Evolutionary conservation across 37 sponge, comb jelly and placozoan genomes (phyloP).

Genomic region (Chondrosia reniformis): DNA sequence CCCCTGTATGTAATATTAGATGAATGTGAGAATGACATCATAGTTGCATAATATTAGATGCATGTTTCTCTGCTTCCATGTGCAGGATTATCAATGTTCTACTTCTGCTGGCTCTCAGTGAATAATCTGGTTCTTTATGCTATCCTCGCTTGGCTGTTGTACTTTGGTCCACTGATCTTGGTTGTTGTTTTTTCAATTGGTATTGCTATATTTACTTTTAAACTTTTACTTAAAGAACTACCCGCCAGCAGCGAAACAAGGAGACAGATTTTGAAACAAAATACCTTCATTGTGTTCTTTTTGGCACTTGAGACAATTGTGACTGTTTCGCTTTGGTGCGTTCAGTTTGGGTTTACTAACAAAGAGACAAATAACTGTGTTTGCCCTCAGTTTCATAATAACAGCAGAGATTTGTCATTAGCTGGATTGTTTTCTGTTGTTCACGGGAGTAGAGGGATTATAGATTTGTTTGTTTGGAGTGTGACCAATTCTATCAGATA

Average conservation of each 20-base stretch:
- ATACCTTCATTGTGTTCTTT: constrained; percentile 45
- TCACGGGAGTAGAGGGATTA: constrained; percentile 61
- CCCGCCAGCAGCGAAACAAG: constrained; percentile 65
- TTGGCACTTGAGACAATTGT: constrained; percentile 55
- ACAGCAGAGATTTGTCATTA: constrained; percentile 14
- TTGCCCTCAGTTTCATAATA: constrained; percentile 15
- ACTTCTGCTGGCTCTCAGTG: constrained; percentile 76
- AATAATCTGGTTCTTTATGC: neutral
- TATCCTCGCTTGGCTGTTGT: constrained; percentile 41
- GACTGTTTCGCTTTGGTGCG: constrained; percentile 49
- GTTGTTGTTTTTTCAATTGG: constrained; percentile 42
- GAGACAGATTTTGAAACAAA: constrained; percentile 60
- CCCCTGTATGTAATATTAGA: too few relatives aligned
- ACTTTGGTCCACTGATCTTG: constrained; percentile 45
- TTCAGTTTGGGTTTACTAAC: constrained; percentile 23
- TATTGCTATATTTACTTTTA: constrained; percentile 26
- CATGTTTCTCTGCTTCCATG: neutral
- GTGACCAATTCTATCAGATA: constrained; percentile 52
- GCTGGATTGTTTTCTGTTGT: constrained; percentile 59
- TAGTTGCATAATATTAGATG: too few relatives aligned
- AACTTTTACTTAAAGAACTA: constrained; percentile 30
- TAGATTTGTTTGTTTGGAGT: constrained; percentile 76
- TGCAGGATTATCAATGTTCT: constrained; percentile 79
- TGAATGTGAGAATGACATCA: too few relatives aligned
- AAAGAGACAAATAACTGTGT: neutral